phyloP scores from a whole-genome alignment of 2,113 vertebrate species.

The Clarias gariepinus region DNA sequence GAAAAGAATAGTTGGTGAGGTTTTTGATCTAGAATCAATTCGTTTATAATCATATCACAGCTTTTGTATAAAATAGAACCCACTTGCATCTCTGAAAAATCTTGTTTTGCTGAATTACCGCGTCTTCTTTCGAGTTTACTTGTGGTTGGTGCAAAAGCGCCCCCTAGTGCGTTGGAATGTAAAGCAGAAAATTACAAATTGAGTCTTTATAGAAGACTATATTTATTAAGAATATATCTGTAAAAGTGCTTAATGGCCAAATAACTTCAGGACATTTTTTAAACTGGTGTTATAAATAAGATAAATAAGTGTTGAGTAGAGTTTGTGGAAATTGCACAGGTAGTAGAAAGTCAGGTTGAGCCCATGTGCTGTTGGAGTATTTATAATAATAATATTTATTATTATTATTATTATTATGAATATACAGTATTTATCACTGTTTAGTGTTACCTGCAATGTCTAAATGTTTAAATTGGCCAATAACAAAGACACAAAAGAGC shows the following conservation, averaged over 20 bases:
- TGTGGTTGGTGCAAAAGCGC: no score
- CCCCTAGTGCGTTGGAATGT: no score
- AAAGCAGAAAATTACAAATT: no score
- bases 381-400: no score
- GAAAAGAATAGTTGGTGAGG: no score
- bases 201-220: background rate
- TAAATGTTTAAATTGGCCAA: constrained; percentile 22
- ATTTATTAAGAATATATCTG: background rate
- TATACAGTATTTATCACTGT: background rate
- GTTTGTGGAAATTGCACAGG: background rate
- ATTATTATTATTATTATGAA: no score
- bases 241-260: background rate
- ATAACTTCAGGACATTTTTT: background rate
- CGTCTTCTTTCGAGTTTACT: no score
- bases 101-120: no score
- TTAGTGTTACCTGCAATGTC: background rate
- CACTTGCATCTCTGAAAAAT: no score
- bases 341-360: background rate
- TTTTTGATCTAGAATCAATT: no score
- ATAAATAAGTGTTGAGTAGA: background rate
- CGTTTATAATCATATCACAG: no score
- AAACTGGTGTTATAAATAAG: background rate
- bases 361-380: background rate
- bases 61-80: no score
- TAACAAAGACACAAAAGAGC: constrained; percentile 37